Evolutionary conservation across 2,797 vertebrate species (phyloP).

Genomic region (Saxicola maurus): DNA sequence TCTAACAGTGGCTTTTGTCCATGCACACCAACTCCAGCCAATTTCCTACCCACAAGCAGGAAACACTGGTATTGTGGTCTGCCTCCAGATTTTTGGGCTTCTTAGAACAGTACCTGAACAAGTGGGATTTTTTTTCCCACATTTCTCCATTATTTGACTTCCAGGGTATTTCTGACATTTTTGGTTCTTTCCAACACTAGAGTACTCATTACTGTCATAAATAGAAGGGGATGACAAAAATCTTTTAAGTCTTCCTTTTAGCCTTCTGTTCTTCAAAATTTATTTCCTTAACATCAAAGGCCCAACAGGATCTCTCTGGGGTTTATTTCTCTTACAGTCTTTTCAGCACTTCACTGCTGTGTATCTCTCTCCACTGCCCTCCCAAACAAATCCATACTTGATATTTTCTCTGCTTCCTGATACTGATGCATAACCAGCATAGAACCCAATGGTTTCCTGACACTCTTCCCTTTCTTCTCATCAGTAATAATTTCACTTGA

Average conservation of each 20-base stretch:
- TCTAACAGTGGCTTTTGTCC: neutral
- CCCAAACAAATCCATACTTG: neutral
- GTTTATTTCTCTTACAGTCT: neutral
- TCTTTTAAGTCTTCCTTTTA: neutral
- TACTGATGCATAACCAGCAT: neutral
- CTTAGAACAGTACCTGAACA: neutral
- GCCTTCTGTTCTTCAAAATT: neutral
- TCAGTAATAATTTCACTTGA: neutral
- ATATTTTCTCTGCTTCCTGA: neutral
- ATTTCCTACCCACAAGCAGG: neutral
- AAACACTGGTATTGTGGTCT: neutral
- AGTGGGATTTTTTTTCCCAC: rapidly evolving
- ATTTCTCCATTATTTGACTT: neutral
- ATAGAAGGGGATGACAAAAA: neutral
- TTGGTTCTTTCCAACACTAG: neutral
- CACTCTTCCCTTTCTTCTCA: neutral
- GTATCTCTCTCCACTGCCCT: neutral
- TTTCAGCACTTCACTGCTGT: neutral
- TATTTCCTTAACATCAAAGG: neutral
- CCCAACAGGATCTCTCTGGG: neutral
- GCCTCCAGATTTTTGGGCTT: neutral
- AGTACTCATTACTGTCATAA: neutral
- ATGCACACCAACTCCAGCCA: neutral
- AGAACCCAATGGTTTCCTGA: neutral
- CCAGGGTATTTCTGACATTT: neutral